Conservation (phyloP, 2,113 vertebrate species). For the Panthera tigris region DNA sequence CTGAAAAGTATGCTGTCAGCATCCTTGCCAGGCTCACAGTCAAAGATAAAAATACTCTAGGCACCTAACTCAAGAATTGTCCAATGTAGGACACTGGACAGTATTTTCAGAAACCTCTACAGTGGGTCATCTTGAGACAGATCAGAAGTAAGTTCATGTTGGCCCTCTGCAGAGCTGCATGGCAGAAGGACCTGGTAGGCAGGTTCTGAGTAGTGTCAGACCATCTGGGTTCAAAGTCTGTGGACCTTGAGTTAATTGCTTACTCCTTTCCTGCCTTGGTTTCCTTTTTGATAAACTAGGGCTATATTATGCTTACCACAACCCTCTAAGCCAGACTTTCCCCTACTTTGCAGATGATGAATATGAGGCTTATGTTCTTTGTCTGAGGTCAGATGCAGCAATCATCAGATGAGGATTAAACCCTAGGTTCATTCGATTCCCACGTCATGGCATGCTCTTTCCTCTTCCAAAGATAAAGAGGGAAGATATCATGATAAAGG, state of each 20-base stretch:
- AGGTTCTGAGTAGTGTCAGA: not conserved
- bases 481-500: not conserved
- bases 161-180: not conserved
- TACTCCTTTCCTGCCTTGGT: not conserved
- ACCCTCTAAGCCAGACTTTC: not conserved
- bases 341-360: not conserved
- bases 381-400: not conserved
- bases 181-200: not conserved
- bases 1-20: not conserved
- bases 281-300: not conserved
- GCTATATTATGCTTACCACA: not conserved
- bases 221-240: not conserved
- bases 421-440: not conserved
- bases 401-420: not conserved
- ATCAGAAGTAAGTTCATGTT: not conserved
- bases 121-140: not conserved
- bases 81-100: not conserved
- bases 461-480: not conserved
- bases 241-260: not conserved
- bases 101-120: not conserved
- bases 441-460: not conserved
- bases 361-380: not conserved
- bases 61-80: not conserved
- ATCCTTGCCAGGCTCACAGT: not conserved
- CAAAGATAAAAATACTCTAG: conserved; percentile 24